Base-by-base conservation (phyloP, 2,797 vertebrate species). In the Peromyscus attwateri region DNA sequence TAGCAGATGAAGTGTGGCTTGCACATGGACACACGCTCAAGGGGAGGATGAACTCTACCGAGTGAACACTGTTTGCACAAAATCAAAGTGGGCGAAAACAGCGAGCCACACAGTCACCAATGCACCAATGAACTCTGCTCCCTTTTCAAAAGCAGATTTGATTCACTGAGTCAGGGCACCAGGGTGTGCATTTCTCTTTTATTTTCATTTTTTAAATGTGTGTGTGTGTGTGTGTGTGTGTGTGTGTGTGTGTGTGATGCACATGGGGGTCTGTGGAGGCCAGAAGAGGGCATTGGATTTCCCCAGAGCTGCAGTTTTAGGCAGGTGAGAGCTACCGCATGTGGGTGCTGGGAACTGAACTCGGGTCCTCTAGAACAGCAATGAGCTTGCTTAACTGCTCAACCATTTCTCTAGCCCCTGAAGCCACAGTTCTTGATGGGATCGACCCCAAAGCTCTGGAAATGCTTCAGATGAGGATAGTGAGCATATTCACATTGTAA, bases 121-220 rank as follows among this genome's bases (percentile, higher is more conserved):
- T 0, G 12, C 14, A 17, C 19, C 13, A 0, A 6, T 1, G 13
- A 43, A 3, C 23, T 1, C 6, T 4, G 3, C 34, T n/a, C 21
- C 64, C 31, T 43, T 83, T 83, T 25, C n/a, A 27, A 57, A 76
- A 60, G 27, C 89, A 77, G 87, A 91, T 49, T 16, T 10, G 4
- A 46, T n/a, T 88, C 37, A 0, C 5, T 21, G 11, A 8, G 25
- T 70, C 55, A 29, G 6, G 29, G 11, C 40, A 17, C 52, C 0
- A 57, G 83, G 3, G 13, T 31, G 66, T 52, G 46, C 6, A 5
- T 49, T 62, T 49, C 62, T 55, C 25, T 75, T 75, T 70, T 3
- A 40, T n/a, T 76, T 77, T 64, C 29, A 29, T 43, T 73, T 73
- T 70, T 37, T 25, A 16, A 66, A 46, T 7, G 8, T 21, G 7